Percentiles rank a stretch among this genome's conserved stretches.
These are phyloP conservation scores for Drosophila guanche DNA, from an alignment of 1,140 invertebrate species.

Conservation along the genomic window DNA sequence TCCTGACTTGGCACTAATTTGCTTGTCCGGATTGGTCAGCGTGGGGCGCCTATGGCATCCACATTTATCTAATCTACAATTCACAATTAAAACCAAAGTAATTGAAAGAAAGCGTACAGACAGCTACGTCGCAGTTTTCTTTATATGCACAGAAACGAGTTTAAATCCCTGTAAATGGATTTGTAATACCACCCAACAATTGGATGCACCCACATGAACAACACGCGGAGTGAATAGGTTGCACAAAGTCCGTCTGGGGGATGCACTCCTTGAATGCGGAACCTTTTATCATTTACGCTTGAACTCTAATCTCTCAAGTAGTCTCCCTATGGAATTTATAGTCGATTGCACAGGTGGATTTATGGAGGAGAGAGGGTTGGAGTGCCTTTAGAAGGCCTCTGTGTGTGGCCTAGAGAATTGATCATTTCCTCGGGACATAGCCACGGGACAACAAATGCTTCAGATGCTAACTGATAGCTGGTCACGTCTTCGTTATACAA, in stretches of 20 bases:
- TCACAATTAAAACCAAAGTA: conserved; percentile 3
- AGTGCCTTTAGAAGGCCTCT: neutral
- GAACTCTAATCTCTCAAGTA: conserved; percentile 39
- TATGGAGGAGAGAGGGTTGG: neutral
- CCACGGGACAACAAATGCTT: no score
- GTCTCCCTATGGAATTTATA: conserved; percentile 25
- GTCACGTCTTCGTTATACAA: no score
- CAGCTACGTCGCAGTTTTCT: conserved; percentile 23
- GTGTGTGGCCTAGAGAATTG: no score
- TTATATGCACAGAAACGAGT: neutral
- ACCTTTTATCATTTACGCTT: conserved; percentile 3
- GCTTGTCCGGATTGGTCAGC: conserved; percentile 1
- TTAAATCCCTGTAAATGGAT: conserved; percentile 15
- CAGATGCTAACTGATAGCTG: no score
- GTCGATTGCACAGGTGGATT: conserved; percentile 2
- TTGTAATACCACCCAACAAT: conserved; percentile 20
- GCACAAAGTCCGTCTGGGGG: conserved; percentile 11
- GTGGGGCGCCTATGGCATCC: conserved; percentile 6
- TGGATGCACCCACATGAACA: conserved; percentile 4
- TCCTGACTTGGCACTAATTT: conserved; percentile 35
- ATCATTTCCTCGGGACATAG: no score
- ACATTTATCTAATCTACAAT: conserved; percentile 37
- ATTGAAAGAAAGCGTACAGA: neutral
- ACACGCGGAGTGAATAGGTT: conserved; percentile 1
- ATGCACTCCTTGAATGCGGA: conserved; percentile 6